Evolutionary conservation across 2,888 invertebrate species (phyloP), one percentile per base, ranked within the genome.

Genomic region (Tuberolachnus salignus): DNA sequence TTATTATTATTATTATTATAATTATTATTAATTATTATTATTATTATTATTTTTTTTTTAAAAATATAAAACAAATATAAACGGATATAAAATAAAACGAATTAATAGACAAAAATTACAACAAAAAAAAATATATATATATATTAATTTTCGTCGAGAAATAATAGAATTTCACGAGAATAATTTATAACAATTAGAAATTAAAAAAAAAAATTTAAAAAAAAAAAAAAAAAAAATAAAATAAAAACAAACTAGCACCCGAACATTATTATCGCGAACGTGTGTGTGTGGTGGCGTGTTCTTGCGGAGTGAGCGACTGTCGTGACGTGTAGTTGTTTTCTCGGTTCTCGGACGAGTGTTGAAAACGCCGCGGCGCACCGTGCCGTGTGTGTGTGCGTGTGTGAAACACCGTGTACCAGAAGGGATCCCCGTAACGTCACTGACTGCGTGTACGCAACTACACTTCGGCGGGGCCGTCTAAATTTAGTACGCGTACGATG

Each of bases 221-320:
- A 69, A 42, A 46, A 11, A 14, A n/a, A 26, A 49, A 21, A 23
- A 66, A 64, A 21, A 67, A 67, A 69, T 14, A 55, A 61, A 69
- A 19, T 14, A 34, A 13, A 44, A 71, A 49, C 55, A 55, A 64
- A 80, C 78, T 70, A 74, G 83, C 83, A 83, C 82, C 82, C 46
- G 42, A 55, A 75, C 75, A 66, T 57, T 21, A 44, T 74, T 21
- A 23, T 72, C 26, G 57, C 53, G 53, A 21, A 69, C 34, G 69
- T 51, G 66, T 21, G 66, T 19, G 69, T 51, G 66, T 21, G 66
- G 21, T 59, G 26, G 21, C 21, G 19, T 14, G 21, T 34, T 3
- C 34, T 34, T 34, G 34, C 34, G 34, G 34, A 34, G 34, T 34
- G 34, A 34, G 34, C 6, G 34, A 34, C 34, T 34, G 34, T 34